Percentiles rank a stretch among this genome's conserved stretches.
These are phyloP conservation scores for Buphagus erythrorhynchus DNA, from an alignment of 2,797 vertebrate species.

Conservation along the genomic window DNA sequence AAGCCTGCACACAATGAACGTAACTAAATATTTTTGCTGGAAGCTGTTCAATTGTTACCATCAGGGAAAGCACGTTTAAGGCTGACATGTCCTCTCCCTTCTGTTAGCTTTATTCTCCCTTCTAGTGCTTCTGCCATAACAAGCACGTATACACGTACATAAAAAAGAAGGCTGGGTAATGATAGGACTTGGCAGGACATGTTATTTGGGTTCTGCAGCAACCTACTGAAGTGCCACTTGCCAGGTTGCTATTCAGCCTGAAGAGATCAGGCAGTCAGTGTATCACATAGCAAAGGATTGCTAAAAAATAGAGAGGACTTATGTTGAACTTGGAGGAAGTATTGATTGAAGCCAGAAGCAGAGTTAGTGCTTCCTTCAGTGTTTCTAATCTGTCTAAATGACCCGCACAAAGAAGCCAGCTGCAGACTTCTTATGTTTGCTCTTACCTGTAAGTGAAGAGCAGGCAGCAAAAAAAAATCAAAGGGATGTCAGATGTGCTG, in stretches of 20 bases:
- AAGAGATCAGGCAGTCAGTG: slow-evolving; percentile 28
- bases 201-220: slow-evolving; percentile 46
- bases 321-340: slow-evolving; percentile 37
- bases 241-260: slow-evolving; percentile 33
- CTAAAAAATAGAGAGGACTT: slow-evolving; percentile 66
- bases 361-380: slow-evolving; percentile 50
- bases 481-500: slow-evolving; percentile 46
- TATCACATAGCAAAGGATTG: background rate
- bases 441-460: slow-evolving; percentile 28
- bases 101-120: slow-evolving; percentile 18
- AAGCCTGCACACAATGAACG: background rate
- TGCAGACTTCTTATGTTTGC: background rate
- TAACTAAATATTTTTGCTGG: slow-evolving; percentile 44
- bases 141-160: background rate
- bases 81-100: background rate
- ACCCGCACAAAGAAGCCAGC: slow-evolving; percentile 10
- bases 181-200: background rate
- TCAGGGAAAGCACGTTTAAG: background rate
- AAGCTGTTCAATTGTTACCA: slow-evolving; percentile 31
- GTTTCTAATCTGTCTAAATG: slow-evolving; percentile 53
- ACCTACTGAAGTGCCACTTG: slow-evolving; percentile 57
- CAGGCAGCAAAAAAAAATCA: slow-evolving; percentile 16
- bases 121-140: background rate
- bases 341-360: slow-evolving; percentile 48
- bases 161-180: background rate